These are phyloP conservation scores for Lithosia quadra DNA, from an alignment of 2,888 invertebrate species.

Conservation along the genomic window DNA sequence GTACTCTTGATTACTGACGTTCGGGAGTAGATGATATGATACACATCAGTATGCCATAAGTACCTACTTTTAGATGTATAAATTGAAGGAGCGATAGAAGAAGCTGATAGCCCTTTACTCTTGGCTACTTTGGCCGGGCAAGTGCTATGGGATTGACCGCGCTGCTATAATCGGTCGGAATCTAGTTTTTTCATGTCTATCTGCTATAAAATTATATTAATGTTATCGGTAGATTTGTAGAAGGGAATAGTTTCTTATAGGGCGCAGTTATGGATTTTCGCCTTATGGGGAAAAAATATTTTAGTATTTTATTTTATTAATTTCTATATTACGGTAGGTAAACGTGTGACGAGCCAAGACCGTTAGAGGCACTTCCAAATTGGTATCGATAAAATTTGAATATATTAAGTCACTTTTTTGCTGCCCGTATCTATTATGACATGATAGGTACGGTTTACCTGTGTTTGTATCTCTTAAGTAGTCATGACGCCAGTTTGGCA, in stretches of 20 bases:
- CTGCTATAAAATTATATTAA: not conserved
- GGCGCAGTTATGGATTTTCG: not conserved
- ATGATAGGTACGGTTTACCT: not conserved
- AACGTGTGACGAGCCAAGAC: not conserved
- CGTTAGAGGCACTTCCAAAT: not conserved
- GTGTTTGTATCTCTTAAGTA: not conserved
- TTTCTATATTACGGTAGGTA: not conserved
- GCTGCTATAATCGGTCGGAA: not conserved
- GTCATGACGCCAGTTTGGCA: not conserved
- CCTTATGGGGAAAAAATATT: not conserved
- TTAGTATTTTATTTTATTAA: not conserved
- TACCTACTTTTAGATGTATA: not conserved
- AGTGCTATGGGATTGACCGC: not conserved
- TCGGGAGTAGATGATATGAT: not conserved
- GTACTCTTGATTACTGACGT: not conserved
- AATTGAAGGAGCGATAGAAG: not conserved
- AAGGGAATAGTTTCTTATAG: not conserved
- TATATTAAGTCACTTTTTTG: not conserved
- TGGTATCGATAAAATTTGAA: too few relatives aligned
- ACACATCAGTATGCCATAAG: not conserved
- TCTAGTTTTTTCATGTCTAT: not conserved
- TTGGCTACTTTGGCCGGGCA: not conserved
- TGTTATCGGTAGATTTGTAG: not conserved
- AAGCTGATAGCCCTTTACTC: not conserved
- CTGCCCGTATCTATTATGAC: not conserved